Evolutionary conservation across 2,888 invertebrate genomes (phyloP).

Genomic region (Drosophila peninsularis): DNA sequence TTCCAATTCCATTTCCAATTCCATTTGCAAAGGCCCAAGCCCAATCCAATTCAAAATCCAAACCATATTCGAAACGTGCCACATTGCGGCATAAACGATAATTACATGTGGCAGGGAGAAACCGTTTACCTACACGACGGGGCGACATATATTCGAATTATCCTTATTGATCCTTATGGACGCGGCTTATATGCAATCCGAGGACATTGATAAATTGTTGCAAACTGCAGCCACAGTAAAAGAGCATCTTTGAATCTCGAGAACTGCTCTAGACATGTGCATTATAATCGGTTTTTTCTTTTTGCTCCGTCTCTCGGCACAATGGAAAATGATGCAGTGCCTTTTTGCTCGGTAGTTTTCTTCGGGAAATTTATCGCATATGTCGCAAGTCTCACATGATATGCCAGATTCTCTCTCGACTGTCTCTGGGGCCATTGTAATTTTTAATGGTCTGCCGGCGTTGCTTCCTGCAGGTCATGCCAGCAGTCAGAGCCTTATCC

Average conservation of each 20-base stretch:
- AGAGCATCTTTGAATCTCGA: constrained; percentile 50
- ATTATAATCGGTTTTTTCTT: constrained; percentile 48
- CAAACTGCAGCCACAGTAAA: constrained; percentile 55
- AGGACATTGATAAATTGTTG: constrained; percentile 73
- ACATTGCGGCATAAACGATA: constrained; percentile 72
- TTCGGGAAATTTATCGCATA: constrained; percentile 74
- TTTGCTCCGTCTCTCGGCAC: constrained; percentile 22
- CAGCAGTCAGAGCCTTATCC: constrained; percentile 7
- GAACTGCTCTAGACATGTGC: constrained; percentile 58
- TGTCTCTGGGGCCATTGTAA: constrained; percentile 58
- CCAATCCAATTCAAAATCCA: constrained; percentile 16
- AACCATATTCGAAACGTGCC: constrained; percentile 71
- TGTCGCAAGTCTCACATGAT: constrained; percentile 78
- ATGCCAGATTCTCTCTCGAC: constrained; percentile 60
- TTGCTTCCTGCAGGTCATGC: constrained; percentile 60
- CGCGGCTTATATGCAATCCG: constrained; percentile 68
- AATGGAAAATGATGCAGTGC: constrained; percentile 66
- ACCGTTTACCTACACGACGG: constrained; percentile 47
- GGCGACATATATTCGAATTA: constrained; percentile 67
- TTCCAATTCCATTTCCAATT: constrained; percentile 28
- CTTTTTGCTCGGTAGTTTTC: constrained; percentile 60
- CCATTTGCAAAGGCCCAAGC: constrained; percentile 22
- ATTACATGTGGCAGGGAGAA: constrained; percentile 60
- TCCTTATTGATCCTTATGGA: constrained; percentile 75
- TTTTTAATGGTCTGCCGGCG: constrained; percentile 75